Base-by-base conservation (phyloP, 2,888 invertebrate species). In the Anaspis maculata region DNA sequence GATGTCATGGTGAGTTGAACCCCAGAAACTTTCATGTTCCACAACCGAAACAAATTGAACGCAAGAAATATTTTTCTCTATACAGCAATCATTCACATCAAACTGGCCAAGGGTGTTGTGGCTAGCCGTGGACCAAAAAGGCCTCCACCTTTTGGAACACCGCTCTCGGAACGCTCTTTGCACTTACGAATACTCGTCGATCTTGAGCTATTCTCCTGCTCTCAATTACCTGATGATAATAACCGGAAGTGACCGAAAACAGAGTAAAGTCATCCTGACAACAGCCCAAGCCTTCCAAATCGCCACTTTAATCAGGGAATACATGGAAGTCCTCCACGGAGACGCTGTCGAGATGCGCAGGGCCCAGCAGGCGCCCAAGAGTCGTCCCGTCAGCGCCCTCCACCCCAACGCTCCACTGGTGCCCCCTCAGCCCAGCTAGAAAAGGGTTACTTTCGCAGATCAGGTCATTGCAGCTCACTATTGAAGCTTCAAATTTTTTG, bases 221-320 rank as follows among this genome's bases (percentile, higher is more conserved):
- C 76, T 89, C 44, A 88, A 91, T 59, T 91, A 90, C 47, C 71
- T 95, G 48, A 86, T 94, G 82, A 87, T 95, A 45, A 90, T 94
- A 54, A 91, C 92, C 5, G 83, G 90, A 35, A 83, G 84, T 32
- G 88, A 86, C 57, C 76, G 83, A 54, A 94, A 92, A 64, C 91
- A 92, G 66, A 90, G 88, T 61, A 56, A 91, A 70, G 89, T 91
- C 40, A 90, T 94, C 60, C 77, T 95, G 44, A 88, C 89, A 36
- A 94, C 94, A 4, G 86, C 89, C 3, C 64, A 92, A 84, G 91
- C 91, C 39, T 86, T 88, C 69, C 91, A 92, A 70, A 91, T 92
- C 59, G 88, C 90, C 36, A 89, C 88, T 36, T 73, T 92, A 42
- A 90, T 92, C 53, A 82, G 86, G 59, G 92, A 92, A 67, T 92